phyloP scores from a whole-genome alignment of 2,888 invertebrate species.

The Epirrhoe tristata region DNA sequence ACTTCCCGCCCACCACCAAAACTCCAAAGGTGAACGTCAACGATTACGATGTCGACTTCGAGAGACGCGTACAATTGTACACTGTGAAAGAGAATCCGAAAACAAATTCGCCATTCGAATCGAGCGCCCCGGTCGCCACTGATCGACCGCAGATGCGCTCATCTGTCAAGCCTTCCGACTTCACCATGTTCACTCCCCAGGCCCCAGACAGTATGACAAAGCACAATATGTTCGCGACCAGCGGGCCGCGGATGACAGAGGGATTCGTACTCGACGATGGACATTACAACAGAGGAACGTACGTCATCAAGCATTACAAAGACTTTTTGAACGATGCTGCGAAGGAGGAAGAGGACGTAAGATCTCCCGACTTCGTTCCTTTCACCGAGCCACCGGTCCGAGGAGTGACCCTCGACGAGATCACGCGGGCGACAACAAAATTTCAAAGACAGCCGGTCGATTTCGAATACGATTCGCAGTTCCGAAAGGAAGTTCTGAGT shows the following conservation, averaged over 20 bases:
- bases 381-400: constrained; percentile 29
- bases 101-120: constrained; percentile 15
- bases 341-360: constrained; percentile 61
- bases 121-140: constrained; percentile 24
- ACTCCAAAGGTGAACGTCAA: constrained; percentile 55
- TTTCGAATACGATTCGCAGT: constrained; percentile 67
- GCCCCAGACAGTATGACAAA: constrained; percentile 38
- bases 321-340: constrained; percentile 66
- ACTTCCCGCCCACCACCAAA: constrained; percentile 68
- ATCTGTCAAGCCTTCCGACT: constrained; percentile 21
- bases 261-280: constrained; percentile 49
- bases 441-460: constrained; percentile 38
- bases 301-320: constrained; percentile 69
- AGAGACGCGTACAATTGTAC: constrained; percentile 59
- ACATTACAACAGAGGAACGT: constrained; percentile 62
- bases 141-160: constrained; percentile 22
- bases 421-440: constrained; percentile 38
- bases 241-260: constrained; percentile 45
- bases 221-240: constrained; percentile 51
- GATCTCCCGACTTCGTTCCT: constrained; percentile 47
- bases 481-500: constrained; percentile 65
- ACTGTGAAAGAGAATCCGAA: constrained; percentile 44
- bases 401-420: constrained; percentile 48
- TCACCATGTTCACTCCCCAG: constrained; percentile 14
- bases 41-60: constrained; percentile 59